These are phyloP conservation scores for Heteronetta atricapilla DNA, from an alignment of 2,113 vertebrate genomes.

Conservation along the genomic window DNA sequence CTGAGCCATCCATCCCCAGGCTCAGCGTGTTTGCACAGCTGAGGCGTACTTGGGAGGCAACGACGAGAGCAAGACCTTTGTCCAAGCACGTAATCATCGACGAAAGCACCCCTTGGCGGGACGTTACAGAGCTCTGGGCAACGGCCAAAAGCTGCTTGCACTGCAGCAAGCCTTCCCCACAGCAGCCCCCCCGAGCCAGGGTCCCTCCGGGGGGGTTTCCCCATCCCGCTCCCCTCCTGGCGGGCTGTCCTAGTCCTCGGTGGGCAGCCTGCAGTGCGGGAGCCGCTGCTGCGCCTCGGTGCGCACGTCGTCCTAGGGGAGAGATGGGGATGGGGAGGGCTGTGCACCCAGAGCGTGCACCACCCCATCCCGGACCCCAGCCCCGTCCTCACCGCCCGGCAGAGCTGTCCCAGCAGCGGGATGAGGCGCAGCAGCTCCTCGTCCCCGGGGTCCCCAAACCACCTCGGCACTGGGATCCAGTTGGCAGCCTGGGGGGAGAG, in stretches of 20 bases:
- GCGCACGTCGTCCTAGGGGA: slow-evolving; percentile 74
- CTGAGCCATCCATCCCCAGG: not conserved
- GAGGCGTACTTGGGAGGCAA: not conserved
- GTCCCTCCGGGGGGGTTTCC: not conserved
- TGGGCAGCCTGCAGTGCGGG: slow-evolving; percentile 70
- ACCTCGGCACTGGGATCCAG: slow-evolving; percentile 77
- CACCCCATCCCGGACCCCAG: not conserved
- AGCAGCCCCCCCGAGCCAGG: rapidly evolving
- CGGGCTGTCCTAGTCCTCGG: slow-evolving; percentile 33
- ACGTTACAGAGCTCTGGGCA: not conserved
- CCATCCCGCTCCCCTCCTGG: not conserved
- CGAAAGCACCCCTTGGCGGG: not conserved
- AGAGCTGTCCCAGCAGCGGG: slow-evolving; percentile 76
- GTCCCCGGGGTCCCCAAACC: slow-evolving; percentile 50
- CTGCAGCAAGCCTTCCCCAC: rapidly evolving
- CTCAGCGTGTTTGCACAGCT: not conserved
- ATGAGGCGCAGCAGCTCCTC: slow-evolving; percentile 77
- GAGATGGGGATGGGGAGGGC: rapidly evolving
- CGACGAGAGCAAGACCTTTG: not conserved
- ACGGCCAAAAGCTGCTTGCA: too few relatives aligned
- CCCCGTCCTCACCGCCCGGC: slow-evolving; percentile 58
- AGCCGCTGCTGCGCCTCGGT: slow-evolving; percentile 74
- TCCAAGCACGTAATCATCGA: not conserved
- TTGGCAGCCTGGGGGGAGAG: slow-evolving; percentile 77
- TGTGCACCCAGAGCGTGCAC: not conserved